A percentile compares a stretch with the other conserved stretches of the same genome.
Evolutionary conservation across 2,113 vertebrate species (phyloP).

Genomic region (Vulpes vulpes): DNA sequence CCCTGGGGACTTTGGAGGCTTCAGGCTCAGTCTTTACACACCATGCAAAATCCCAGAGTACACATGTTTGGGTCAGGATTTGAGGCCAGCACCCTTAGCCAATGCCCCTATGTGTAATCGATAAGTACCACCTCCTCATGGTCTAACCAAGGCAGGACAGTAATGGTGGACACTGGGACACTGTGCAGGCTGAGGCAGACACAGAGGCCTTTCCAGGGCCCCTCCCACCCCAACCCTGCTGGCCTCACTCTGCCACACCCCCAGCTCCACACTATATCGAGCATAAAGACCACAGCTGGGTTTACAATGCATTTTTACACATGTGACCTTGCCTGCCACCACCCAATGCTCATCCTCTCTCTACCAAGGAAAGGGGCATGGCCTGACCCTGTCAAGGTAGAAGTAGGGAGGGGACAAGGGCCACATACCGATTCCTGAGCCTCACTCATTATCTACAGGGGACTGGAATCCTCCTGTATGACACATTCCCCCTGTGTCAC

Average conservation of each 20-base stretch:
- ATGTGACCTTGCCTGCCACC: not conserved
- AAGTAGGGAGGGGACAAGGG: not conserved
- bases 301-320: not conserved
- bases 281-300: not conserved
- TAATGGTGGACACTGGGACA: not conserved
- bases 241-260: not conserved
- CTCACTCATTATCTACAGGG: not conserved
- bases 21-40: not conserved
- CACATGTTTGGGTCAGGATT: not conserved
- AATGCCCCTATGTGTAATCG: not conserved
- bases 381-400: not conserved
- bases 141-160: not conserved
- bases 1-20: not conserved
- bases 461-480: not conserved
- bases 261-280: not conserved
- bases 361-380: not conserved
- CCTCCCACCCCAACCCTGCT: not conserved
- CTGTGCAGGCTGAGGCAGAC: not conserved
- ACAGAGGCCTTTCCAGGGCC: not conserved
- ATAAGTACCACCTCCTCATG: not conserved
- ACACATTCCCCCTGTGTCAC: not conserved
- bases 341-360: not conserved
- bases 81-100: not conserved
- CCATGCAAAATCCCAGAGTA: not conserved
- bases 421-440: not conserved